Conservation (phyloP, 2,888 invertebrate species). For the Anorthoa munda region DNA sequence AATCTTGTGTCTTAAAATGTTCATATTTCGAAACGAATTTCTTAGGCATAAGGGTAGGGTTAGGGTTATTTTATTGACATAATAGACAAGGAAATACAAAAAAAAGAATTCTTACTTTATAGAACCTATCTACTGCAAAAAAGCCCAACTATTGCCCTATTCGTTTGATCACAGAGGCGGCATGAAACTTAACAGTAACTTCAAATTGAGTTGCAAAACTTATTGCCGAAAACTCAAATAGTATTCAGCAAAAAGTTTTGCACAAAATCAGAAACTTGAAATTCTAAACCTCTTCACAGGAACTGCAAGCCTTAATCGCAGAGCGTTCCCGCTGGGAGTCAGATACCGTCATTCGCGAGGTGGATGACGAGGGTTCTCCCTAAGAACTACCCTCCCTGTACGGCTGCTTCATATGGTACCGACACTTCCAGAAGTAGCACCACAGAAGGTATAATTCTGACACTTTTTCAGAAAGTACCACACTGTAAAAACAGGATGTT, state of each 20-base stretch:
- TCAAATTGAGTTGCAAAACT: background rate
- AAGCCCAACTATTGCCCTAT: too few species aligned
- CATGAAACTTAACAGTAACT: too few species aligned
- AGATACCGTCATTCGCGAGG: slow-evolving; percentile 93
- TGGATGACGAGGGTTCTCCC: slow-evolving; percentile 92
- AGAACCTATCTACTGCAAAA: background rate
- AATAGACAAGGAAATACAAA: too few species aligned
- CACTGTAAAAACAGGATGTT: slow-evolving; percentile 40
- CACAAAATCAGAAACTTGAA: background rate
- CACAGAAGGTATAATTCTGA: slow-evolving; percentile 38
- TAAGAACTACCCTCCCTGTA: slow-evolving; percentile 72
- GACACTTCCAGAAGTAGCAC: slow-evolving; percentile 65
- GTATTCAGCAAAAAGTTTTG: too few species aligned
- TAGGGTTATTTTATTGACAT: too few species aligned
- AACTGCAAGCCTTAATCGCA: slow-evolving; percentile 90
- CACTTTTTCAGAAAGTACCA: slow-evolving; percentile 37
- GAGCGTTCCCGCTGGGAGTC: slow-evolving; percentile 92
- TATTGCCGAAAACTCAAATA: too few species aligned
- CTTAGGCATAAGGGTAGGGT: too few species aligned
- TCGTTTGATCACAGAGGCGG: too few species aligned
- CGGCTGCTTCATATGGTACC: slow-evolving; percentile 70
- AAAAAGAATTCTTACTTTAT: background rate
- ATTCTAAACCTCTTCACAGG: slow-evolving; percentile 78
- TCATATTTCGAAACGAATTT: too few species aligned
- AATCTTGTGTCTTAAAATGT: too few species aligned